Evolutionary conservation across 2,797 vertebrate species (phyloP).

Genomic region (Vireo griseus): DNA sequence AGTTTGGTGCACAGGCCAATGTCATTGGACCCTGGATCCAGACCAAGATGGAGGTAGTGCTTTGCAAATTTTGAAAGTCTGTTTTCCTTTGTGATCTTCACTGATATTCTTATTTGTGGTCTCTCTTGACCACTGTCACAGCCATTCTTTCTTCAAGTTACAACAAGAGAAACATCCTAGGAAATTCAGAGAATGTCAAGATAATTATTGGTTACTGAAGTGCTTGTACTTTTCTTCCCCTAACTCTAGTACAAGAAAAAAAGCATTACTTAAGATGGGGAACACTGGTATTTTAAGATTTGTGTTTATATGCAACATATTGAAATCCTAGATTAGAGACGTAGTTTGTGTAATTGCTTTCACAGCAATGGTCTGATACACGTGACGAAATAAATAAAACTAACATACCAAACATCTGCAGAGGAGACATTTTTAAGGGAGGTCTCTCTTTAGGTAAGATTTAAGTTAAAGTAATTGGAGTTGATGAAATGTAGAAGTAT

Average conservation of each 20-base stretch:
- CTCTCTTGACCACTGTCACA: neutral
- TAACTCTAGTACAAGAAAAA: neutral
- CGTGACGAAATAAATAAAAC: neutral
- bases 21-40: conserved; percentile 98
- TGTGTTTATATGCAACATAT: neutral
- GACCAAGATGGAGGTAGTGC: conserved; percentile 93
- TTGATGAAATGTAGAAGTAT: neutral
- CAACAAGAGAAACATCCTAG: neutral
- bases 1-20: conserved; percentile 95
- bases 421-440: neutral
- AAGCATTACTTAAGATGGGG: neutral
- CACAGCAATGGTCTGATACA: neutral
- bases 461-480: neutral
- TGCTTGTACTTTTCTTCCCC: neutral
- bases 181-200: neutral
- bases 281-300: neutral
- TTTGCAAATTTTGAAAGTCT: neutral
- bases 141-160: neutral
- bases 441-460: neutral
- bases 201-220: neutral
- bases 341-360: neutral
- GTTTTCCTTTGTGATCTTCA: neutral
- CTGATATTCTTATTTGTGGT: neutral
- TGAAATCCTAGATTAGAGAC: neutral
- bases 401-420: neutral